Percentiles rank a stretch among this genome's conserved stretches.
Evolutionary conservation across 2,888 invertebrate genomes (phyloP).

Genomic region (Gastracanthus pulcherrimus): DNA sequence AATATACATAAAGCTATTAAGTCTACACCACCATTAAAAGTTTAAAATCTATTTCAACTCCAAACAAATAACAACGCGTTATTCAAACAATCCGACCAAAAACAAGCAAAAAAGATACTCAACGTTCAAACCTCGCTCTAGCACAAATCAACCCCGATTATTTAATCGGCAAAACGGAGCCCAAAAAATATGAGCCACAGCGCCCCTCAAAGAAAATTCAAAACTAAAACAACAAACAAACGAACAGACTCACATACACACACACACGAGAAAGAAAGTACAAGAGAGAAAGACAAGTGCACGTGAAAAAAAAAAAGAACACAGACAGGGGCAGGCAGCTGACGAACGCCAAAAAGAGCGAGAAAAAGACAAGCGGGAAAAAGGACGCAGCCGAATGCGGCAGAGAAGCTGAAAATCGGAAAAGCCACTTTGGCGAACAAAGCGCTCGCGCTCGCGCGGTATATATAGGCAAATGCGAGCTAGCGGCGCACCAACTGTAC

Average conservation of each 20-base stretch:
- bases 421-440: constrained; percentile 52
- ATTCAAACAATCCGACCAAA: no score
- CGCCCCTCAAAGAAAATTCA: not conserved
- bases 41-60: no score
- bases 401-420: constrained; percentile 33
- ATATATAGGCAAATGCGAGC: not conserved
- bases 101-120: no score
- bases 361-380: constrained; percentile 1
- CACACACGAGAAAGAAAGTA: not conserved
- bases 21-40: no score
- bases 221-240: no score
- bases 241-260: not conserved
- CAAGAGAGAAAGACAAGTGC: no score
- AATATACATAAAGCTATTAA: no score
- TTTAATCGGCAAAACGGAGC: no score
- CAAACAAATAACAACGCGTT: no score
- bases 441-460: constrained; percentile 24
- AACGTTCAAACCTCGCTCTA: no score
- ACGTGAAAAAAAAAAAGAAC: not conserved
- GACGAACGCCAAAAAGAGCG: constrained; percentile 5
- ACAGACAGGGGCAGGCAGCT: not conserved
- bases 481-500: no score
- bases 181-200: not conserved
- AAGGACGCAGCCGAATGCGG: not conserved
- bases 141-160: no score